Conservation (phyloP, 2,888 invertebrate genomes). For the Tillus elongatus region DNA sequence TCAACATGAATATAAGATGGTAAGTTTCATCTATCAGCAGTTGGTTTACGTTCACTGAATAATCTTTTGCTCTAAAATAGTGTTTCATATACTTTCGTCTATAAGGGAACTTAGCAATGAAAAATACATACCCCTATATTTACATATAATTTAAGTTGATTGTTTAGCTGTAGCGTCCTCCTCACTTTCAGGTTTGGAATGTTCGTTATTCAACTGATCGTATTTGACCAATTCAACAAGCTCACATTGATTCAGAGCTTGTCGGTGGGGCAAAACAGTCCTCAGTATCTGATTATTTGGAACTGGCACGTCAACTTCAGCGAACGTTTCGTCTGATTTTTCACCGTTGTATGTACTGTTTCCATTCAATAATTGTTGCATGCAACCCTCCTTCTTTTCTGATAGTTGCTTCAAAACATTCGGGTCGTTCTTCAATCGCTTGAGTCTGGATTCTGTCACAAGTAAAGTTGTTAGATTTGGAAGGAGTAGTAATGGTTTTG, state of each 20-base stretch:
- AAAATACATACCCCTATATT: too few relatives aligned
- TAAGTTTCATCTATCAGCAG: too few relatives aligned
- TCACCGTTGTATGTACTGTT: conserved; percentile 16
- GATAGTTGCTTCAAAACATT: conserved; percentile 44
- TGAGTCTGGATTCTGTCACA: conserved; percentile 41
- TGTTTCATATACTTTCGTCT: too few relatives aligned
- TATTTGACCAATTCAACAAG: conserved; percentile 45
- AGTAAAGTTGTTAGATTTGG: conserved; percentile 8
- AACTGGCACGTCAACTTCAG: conserved; percentile 42
- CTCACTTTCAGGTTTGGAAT: too few relatives aligned
- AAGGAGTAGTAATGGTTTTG: background rate
- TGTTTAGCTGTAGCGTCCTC: too few relatives aligned
- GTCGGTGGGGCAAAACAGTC: conserved; percentile 43
- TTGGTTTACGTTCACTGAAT: too few relatives aligned
- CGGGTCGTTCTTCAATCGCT: conserved; percentile 43
- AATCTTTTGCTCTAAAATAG: too few relatives aligned
- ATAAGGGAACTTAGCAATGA: too few relatives aligned
- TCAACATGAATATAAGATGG: too few relatives aligned
- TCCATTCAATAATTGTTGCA: conserved; percentile 41
- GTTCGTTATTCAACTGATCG: conserved; percentile 43
- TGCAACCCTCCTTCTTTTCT: conserved; percentile 45
- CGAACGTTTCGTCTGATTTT: conserved; percentile 27
- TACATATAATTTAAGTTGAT: too few relatives aligned
- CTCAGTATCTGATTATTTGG: conserved; percentile 39
- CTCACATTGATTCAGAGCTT: conserved; percentile 46